Evolutionary conservation across 2,888 invertebrate genomes (phyloP).

Genomic region (Graphium colonna): DNA sequence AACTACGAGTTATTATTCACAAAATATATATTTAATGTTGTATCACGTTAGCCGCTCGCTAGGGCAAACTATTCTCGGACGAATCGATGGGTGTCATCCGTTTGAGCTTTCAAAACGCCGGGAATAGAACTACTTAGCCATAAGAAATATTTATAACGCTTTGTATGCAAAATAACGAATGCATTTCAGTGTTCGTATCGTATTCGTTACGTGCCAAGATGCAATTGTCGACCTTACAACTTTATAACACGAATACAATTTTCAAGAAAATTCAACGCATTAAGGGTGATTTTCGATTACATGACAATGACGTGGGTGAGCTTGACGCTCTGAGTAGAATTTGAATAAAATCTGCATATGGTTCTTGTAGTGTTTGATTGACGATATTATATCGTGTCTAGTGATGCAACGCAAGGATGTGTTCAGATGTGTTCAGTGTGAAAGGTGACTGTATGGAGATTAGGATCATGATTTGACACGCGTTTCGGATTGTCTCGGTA

Average conservation of each 20-base stretch:
- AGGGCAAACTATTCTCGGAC: constrained; percentile 54
- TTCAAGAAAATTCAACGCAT: constrained; percentile 33
- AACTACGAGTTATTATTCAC: too few relatives aligned
- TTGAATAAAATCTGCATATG: constrained; percentile 65
- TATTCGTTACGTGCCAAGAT: constrained; percentile 41
- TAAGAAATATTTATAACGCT: constrained; percentile 76
- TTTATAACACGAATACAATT: constrained; percentile 37
- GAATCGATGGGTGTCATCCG: constrained; percentile 70
- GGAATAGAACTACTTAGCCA: constrained; percentile 55
- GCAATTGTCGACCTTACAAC: constrained; percentile 56
- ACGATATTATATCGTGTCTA: constrained; percentile 44
- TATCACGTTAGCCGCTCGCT: too few relatives aligned
- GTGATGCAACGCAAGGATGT: constrained; percentile 56
- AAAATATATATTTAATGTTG: constrained; percentile 69
- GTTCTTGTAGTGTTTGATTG: constrained; percentile 62
- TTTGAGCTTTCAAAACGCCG: constrained; percentile 60
- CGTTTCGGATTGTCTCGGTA: constrained; percentile 51
- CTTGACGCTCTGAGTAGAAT: constrained; percentile 46
- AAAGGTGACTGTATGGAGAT: constrained; percentile 76
- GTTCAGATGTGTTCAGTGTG: constrained; percentile 43
- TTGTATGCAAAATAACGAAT: constrained; percentile 76
- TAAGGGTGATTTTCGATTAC: constrained; percentile 42
- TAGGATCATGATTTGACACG: constrained; percentile 65
- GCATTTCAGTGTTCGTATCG: constrained; percentile 52
- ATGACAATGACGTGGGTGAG: constrained; percentile 52